phyloP scores from a whole-genome alignment of 2,888 invertebrate genomes.

The Agrenia bidenticulata region DNA sequence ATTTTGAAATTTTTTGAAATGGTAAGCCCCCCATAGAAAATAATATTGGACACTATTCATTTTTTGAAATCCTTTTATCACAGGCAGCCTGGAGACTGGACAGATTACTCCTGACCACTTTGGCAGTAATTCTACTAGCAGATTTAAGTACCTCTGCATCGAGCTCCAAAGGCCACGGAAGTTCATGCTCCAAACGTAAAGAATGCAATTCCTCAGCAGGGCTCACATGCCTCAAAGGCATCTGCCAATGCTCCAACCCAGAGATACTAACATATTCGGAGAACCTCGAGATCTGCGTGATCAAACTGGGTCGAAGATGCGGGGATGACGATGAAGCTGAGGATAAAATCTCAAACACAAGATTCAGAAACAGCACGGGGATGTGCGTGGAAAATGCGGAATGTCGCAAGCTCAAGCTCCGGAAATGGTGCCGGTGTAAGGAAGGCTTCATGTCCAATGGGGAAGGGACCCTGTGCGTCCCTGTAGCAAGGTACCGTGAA shows the following conservation, averaged over 20 bases:
- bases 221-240: constrained; percentile 29
- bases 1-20: too few species aligned
- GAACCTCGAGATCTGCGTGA: constrained; percentile 24
- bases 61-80: too few species aligned
- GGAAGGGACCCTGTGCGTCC: constrained; percentile 30
- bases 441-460: constrained; percentile 32
- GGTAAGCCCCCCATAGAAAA: too few species aligned
- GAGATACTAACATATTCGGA: constrained; percentile 33
- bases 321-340: constrained; percentile 2
- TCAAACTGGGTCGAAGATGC: constrained; percentile 36
- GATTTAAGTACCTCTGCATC: neutral
- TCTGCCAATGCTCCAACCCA: constrained; percentile 32
- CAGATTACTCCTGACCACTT: too few species aligned
- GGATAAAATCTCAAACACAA: constrained; percentile 13
- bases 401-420: constrained; percentile 37
- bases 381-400: constrained; percentile 38
- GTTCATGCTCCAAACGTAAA: constrained; percentile 30
- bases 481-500: constrained; percentile 34
- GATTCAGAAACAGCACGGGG: neutral
- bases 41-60: too few species aligned
- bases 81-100: too few species aligned
- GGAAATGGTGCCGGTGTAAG: constrained; percentile 42
- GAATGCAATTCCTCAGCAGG: constrained; percentile 34
- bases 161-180: constrained; percentile 23
- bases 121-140: too few species aligned